Conservation (phyloP, 2,113 vertebrate genomes). For the Synodontis membranacea region DNA sequence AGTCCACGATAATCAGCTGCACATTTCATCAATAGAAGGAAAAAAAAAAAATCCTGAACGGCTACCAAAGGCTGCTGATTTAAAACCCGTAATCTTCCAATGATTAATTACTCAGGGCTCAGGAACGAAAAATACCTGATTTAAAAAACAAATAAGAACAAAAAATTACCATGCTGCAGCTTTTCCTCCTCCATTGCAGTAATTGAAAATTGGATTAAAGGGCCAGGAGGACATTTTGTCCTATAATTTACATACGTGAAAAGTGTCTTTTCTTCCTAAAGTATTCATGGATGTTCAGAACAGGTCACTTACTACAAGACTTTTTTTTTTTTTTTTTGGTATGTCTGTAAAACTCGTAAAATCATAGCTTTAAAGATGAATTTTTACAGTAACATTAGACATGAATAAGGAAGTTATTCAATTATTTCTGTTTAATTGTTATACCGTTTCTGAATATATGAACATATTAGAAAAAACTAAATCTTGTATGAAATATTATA, state of each 20-base stretch:
- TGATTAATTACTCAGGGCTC: conserved; percentile 74
- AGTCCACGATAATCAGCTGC: conserved; percentile 71
- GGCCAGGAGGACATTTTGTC: conserved; percentile 63
- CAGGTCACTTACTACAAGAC: conserved; percentile 68
- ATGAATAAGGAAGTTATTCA: neutral
- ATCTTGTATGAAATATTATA: neutral
- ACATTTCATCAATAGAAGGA: conserved; percentile 67
- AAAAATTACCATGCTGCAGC: conserved; percentile 61
- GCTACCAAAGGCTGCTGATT: conserved; percentile 64
- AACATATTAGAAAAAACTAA: neutral
- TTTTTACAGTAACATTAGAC: neutral
- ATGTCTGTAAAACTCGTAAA: neutral
- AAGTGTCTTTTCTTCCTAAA: conserved; percentile 61
- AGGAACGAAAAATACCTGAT: conserved; percentile 67
- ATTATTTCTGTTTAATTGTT: neutral
- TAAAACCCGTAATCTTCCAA: conserved; percentile 67
- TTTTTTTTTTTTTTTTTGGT: neutral
- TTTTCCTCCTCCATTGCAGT: conserved; percentile 67
- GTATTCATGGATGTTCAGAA: conserved; percentile 63
- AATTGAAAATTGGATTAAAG: conserved; percentile 76
- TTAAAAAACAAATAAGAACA: conserved; percentile 56
- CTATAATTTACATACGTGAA: conserved; percentile 60
- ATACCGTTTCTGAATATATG: neutral
- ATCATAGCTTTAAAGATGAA: neutral
- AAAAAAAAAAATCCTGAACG: conserved; percentile 52